Conservation (phyloP, 2,797 vertebrate species). For the Aldrovandia affinis region DNA sequence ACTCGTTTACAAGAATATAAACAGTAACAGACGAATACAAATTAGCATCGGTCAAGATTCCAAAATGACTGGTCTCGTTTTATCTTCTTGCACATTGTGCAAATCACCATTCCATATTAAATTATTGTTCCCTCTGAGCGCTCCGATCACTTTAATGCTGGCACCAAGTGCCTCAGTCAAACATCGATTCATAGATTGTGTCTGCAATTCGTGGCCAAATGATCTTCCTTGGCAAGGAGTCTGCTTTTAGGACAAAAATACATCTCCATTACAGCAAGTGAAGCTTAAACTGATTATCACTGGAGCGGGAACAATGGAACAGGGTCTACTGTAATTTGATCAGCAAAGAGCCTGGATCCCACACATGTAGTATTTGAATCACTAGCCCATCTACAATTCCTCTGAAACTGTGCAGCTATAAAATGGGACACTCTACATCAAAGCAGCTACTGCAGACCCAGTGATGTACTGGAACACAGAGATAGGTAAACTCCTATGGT, state of each 20-base stretch:
- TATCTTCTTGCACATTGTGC: neutral
- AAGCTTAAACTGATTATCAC: conserved; percentile 16
- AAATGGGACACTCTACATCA: neutral
- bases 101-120: neutral
- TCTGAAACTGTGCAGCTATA: neutral
- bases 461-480: neutral
- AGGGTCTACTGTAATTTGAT: conserved; percentile 2
- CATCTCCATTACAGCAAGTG: conserved; percentile 24
- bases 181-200: conserved; percentile 25
- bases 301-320: neutral
- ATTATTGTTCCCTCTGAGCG: neutral
- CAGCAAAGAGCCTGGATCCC: neutral
- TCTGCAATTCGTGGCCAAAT: conserved; percentile 14
- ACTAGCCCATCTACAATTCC: neutral
- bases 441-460: neutral
- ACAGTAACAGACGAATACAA: neutral
- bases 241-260: conserved; percentile 33
- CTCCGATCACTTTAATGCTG: neutral
- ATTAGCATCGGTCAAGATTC: neutral
- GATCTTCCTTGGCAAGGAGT: neutral
- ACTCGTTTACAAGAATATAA: neutral
- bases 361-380: neutral
- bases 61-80: neutral
- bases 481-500: neutral
- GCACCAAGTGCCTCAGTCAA: neutral